Evolutionary conservation across 2,113 vertebrate species (phyloP).

Genomic region (Conger conger): DNA sequence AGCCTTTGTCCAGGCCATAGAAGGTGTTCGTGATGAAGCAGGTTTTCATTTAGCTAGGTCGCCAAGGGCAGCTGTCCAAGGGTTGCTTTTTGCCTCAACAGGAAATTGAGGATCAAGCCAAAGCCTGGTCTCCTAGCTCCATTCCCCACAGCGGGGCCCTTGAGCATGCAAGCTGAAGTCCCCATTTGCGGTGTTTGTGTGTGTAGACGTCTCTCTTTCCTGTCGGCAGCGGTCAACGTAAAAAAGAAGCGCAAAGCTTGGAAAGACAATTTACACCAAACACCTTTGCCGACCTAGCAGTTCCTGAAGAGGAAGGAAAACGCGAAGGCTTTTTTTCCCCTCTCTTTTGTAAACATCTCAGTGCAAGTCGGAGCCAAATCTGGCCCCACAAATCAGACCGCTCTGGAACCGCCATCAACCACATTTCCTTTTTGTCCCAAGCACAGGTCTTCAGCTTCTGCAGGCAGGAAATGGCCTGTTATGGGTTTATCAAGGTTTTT

Average conservation of each 20-base stretch:
- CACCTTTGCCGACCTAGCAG: not conserved
- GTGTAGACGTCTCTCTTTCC: not conserved
- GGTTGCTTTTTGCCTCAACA: not conserved
- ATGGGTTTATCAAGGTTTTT: not conserved
- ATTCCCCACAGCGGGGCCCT: not conserved
- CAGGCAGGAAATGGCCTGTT: not conserved
- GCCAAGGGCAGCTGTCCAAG: not conserved
- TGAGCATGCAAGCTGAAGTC: not conserved
- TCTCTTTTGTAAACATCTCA: not conserved
- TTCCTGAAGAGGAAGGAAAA: not conserved
- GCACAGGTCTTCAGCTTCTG: not conserved
- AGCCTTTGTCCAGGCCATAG: not conserved
- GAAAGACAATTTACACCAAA: not conserved
- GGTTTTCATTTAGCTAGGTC: not conserved
- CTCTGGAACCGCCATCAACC: not conserved
- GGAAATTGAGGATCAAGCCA: constrained; percentile 1
- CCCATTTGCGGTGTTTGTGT: not conserved
- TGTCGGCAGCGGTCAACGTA: not conserved
- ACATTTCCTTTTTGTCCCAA: not conserved
- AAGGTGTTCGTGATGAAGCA: not conserved
- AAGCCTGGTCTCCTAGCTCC: not conserved
- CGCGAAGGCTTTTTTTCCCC: not conserved
- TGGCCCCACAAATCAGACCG: not conserved
- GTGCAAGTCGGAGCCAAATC: not conserved
- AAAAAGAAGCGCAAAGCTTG: not conserved